Evolutionary conservation across 2,797 vertebrate species (phyloP).

Genomic region (Kryptopterus vitreolus): DNA sequence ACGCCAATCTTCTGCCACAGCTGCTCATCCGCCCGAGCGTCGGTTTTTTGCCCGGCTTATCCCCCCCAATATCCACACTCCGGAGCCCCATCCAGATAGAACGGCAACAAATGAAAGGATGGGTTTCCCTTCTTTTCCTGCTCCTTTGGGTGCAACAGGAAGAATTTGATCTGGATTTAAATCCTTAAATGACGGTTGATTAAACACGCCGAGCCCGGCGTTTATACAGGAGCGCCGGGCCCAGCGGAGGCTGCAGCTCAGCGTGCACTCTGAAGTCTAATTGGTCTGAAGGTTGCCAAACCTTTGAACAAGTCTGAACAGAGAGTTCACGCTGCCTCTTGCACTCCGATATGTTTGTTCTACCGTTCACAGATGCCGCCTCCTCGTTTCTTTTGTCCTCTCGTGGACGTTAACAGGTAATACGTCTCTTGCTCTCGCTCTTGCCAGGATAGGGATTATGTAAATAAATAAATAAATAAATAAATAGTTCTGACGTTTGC

Average conservation of each 20-base stretch:
- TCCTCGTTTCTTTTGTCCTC: slow-evolving; percentile 22
- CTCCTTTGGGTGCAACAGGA: slow-evolving; percentile 67
- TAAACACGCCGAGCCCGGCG: slow-evolving; percentile 74
- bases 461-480: too few relatives aligned
- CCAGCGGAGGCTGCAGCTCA: slow-evolving; percentile 52
- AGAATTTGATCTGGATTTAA: slow-evolving; percentile 78
- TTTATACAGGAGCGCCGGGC: slow-evolving; percentile 68
- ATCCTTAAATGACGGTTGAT: slow-evolving; percentile 77
- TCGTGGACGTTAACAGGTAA: slow-evolving; percentile 23
- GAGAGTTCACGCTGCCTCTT: slow-evolving; percentile 63
- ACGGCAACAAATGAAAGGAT: slow-evolving; percentile 16
- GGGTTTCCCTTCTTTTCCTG: slow-evolving; percentile 11
- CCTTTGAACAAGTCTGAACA: slow-evolving; percentile 76
- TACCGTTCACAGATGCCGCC: slow-evolving; percentile 22
- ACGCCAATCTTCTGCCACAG: slow-evolving; percentile 15
- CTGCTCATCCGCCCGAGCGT: slow-evolving; percentile 20
- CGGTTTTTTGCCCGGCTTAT: not conserved
- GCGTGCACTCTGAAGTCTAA: slow-evolving; percentile 76
- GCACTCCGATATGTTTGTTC: slow-evolving; percentile 70
- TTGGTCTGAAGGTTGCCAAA: slow-evolving; percentile 77
- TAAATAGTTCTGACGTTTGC: too few relatives aligned
- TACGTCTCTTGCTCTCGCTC: slow-evolving; percentile 11
- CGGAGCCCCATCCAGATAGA: not conserved
- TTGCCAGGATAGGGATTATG: not conserved
- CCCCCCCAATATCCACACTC: not conserved